Base-by-base conservation (phyloP, 37 sponge, comb jelly and placozoan species). In the Cladorhizidae sp. region DNA sequence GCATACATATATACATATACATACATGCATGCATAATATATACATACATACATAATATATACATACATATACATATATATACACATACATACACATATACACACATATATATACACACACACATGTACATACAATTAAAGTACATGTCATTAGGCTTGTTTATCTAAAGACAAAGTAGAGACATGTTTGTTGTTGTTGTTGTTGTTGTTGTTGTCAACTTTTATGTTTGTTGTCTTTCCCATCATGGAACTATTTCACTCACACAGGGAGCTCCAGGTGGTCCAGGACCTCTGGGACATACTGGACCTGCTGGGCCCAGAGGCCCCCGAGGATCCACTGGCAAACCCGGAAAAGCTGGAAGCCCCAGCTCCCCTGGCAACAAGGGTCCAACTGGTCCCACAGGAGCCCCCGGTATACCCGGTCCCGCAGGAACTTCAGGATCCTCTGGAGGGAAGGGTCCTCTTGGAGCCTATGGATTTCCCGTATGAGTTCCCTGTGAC, bases 271-370 rank as follows among this genome's bases (percentile, higher is more conserved):
- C 39, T 33, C 23, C 71, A 28, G 89, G 89, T 31, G 73, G 40
- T 25, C 72, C 68, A n/a, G 89, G 89, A 52, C 36, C 33, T 26
- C 52, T 82, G 32, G 89, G 89, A 71, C 51, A 74, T 8, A n/a
- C 40, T 28, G 89, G 89, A 35, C 74, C 42, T 2, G 58, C 26
- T 57, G 89, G 89, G 51, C 63, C 35, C 3, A 37, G 62, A 39
- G 91, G 91, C 76, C 61, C 61, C 21, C 76, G 57, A n/a, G 88
- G 88, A 59, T 8, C 7, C 2, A 61, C 82, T 68, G 88, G 88
- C 37, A 56, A 81, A 52, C 61, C 77, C 58, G 88, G 88, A 21
- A 75, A 80, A 43, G 74, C 74, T 38, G 85, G 83, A 6, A 26
- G 29, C 12, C 74, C 83, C 18, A 82, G 74, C 38, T 39, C 85